Evolutionary conservation across 1,140 invertebrate species (phyloP), one percentile per base, ranked within the genome.

Genomic region (Drosophila ficusphila): DNA sequence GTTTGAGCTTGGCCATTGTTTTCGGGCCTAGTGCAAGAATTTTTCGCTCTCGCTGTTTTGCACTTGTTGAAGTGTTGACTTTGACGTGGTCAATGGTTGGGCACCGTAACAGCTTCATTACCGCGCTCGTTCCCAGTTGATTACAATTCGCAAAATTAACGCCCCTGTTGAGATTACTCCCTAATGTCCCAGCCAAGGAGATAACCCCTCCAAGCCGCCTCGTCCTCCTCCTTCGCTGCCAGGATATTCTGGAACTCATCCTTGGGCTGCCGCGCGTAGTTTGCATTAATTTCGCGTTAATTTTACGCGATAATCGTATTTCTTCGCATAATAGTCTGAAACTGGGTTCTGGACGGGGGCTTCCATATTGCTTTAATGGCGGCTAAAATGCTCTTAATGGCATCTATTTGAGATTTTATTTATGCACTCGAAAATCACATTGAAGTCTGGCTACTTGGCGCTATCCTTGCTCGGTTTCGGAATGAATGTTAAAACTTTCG

Each of bases 401-500:
- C 83, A 60, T 88, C 82, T 88, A 88, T 88, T 88, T 77, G 65
- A 88, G 77, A 89, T 88, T 88, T 88, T 78, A 88, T 88, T 88
- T 88, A 88, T 88, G 61, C 77, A 88, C 82, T 88, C 86, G 69
- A 82, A 86, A 82, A 78, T 78, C 77, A 68, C 82, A 88, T 78
- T 81, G 42, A 56, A 60, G 60, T 41, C 25, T 31, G 12, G 36
- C 25, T 23, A 34, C 12, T 18, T 14, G 11, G 6, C 3, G 1
- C 6, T 21, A 2, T 11, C 12, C 19, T 23, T 11, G 11, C n/a
- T 21, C 12, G 47, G 8, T 11, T 23, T 34, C 9, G 7, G n/a
- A 25, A 31, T 67, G 14, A 42, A 42, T 19, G 64, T 16, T 27
- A 12, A 67, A 52, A 33, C 42, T 57, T 19, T 8, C 16, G 4